Evolutionary conservation across 2,113 vertebrate genomes (phyloP), one percentile per base, ranked within the genome.

Genomic region (Pseudopodoces humilis): DNA sequence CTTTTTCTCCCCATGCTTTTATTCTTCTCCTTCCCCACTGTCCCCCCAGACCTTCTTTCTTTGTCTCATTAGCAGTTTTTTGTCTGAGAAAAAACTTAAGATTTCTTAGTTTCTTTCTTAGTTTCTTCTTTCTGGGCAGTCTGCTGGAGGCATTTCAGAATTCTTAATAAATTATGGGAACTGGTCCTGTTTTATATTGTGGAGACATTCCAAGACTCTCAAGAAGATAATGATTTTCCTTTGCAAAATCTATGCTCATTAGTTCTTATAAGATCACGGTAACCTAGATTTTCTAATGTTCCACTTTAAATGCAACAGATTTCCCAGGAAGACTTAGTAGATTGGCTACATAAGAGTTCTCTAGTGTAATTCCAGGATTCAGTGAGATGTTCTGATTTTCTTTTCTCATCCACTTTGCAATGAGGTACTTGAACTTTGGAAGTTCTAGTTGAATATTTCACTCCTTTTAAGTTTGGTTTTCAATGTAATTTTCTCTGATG

Each of bases 11-110:
- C 9, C 1, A 4, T 15, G 1, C 5, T 55, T 49, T n/a, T 11
- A 21, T 41, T 35, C 33, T 37, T 44, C 3, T 7, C 1, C 1
- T 2, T 27, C 5, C 2, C 1, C 10, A 12, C 28, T 31, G 3
- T 58, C 4, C 14, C 4, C 31, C 9, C 18, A 33, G 9, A 43
- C 31, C 10, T 10, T 35, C 21, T 69, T 77, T 94, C 2, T 74
- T 78, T 90, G 43, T 52, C 7, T 79, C 39, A 20, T 60, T 67
- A 43, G 35, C 25, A 43, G 7, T 24, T 79, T 83, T 88, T 59
- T 35, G 8, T 65, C 25, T 59, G 25, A 49, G n/a, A 14, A 46
- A 31, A 78, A 43, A 55, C 20, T 50, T 47, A 55, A 46, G 62
- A 25, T 39, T 55, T 43, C 33, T 67, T 90, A 8, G 11, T 44